Percentiles rank a stretch among this genome's conserved stretches.
These are phyloP conservation scores for Pantala flavescens DNA, from an alignment of 1,140 invertebrate genomes.

Conservation along the genomic window DNA sequence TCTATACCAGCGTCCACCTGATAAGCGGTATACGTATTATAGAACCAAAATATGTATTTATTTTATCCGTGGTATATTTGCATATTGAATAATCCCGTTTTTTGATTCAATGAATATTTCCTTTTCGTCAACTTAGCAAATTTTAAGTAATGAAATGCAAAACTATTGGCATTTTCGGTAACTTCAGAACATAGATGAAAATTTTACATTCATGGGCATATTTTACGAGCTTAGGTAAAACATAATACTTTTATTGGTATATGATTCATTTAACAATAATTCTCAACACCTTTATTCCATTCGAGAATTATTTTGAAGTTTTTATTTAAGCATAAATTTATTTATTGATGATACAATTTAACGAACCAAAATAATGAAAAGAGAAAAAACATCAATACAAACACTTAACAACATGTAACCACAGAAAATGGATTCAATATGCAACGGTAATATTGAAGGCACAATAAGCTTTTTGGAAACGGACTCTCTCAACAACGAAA, in stretches of 20 bases:
- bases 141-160: background rate
- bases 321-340: no score
- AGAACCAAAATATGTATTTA: background rate
- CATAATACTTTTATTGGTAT: no score
- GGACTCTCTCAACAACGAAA: background rate
- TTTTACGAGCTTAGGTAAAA: no score
- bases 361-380: no score
- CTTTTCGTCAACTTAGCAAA: background rate
- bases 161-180: background rate
- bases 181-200: background rate
- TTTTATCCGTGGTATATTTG: background rate
- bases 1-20: conserved; percentile 72
- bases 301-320: no score
- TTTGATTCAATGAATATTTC: background rate
- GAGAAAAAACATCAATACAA: background rate
- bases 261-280: no score
- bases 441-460: background rate
- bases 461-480: background rate
- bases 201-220: no score
- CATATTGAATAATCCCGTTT: background rate
- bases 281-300: no score
- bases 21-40: conserved; percentile 12
- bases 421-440: background rate
- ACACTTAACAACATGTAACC: background rate
- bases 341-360: no score